These are phyloP conservation scores for Microctonus brassicae DNA, from an alignment of 2,888 invertebrate species.

Conservation along the genomic window DNA sequence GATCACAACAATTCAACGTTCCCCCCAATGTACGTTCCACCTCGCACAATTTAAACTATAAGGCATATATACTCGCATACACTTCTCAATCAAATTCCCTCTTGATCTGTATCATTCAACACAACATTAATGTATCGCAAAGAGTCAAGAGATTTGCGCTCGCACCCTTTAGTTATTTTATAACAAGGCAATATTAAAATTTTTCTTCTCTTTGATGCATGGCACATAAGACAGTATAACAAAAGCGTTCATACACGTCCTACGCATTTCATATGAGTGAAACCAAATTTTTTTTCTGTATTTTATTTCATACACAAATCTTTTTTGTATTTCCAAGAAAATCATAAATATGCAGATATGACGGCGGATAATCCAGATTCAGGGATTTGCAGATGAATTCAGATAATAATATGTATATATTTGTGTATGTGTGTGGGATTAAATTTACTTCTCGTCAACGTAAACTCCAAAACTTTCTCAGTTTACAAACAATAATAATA, in stretches of 20 bases:
- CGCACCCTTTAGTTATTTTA: background rate
- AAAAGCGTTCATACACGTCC: background rate
- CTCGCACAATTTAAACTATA: background rate
- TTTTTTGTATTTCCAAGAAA: constrained; percentile 15
- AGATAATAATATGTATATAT: background rate
- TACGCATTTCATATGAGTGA: background rate
- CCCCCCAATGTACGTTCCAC: background rate
- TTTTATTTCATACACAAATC: background rate
- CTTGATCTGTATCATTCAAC: background rate
- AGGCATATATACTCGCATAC: background rate
- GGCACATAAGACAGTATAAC: background rate
- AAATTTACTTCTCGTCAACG: constrained; percentile 53
- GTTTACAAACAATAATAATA: background rate
- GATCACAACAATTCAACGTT: background rate
- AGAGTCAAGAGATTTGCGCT: background rate
- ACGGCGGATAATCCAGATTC: constrained; percentile 67
- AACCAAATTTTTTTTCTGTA: background rate
- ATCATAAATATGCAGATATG: constrained; percentile 67
- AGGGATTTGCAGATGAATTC: constrained; percentile 57
- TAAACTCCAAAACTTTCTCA: constrained; percentile 18
- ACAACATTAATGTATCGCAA: too few relatives aligned
- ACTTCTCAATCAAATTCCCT: background rate
- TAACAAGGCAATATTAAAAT: background rate
- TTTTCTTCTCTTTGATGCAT: background rate
- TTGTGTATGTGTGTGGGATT: constrained; percentile 56